Conservation (phyloP, 2,888 invertebrate genomes). For the Pelosia muscerda region DNA sequence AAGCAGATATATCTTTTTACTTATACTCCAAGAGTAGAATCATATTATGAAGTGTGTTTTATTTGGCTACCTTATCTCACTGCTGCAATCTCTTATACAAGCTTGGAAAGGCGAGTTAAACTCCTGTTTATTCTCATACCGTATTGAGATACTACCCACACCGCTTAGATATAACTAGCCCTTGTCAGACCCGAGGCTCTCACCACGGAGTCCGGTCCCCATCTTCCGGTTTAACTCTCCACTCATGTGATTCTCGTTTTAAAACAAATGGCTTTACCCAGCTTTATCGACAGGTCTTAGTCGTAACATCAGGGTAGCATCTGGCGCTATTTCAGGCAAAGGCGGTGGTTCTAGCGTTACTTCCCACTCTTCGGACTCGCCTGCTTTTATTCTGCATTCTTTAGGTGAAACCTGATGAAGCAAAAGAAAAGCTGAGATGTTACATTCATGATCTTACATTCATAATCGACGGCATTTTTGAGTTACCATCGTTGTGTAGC, state of each 20-base stretch:
- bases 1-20: too few relatives aligned
- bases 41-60: background rate
- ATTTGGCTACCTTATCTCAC: too few relatives aligned
- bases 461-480: too few relatives aligned
- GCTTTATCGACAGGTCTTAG: conserved; percentile 35
- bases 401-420: conserved; percentile 56
- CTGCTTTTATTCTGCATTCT: conserved; percentile 41
- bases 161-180: background rate
- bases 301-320: conserved; percentile 53
- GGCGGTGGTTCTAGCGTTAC: conserved; percentile 43
- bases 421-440: too few relatives aligned
- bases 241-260: too few relatives aligned
- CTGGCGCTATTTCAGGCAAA: conserved; percentile 32
- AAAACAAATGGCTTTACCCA: conserved; percentile 47
- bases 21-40: background rate
- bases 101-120: too few relatives aligned
- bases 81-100: too few relatives aligned
- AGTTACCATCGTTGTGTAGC: too few relatives aligned
- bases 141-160: background rate
- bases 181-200: too few relatives aligned
- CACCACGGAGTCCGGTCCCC: background rate
- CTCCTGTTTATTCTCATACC: too few relatives aligned
- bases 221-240: too few relatives aligned
- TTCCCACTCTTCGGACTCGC: conserved; percentile 49
- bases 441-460: too few relatives aligned